A percentile compares a stretch with the other conserved stretches of the same genome.
Evolutionary conservation across 1,140 invertebrate genomes (phyloP).

Genomic region (Lutraria rhynchaena): DNA sequence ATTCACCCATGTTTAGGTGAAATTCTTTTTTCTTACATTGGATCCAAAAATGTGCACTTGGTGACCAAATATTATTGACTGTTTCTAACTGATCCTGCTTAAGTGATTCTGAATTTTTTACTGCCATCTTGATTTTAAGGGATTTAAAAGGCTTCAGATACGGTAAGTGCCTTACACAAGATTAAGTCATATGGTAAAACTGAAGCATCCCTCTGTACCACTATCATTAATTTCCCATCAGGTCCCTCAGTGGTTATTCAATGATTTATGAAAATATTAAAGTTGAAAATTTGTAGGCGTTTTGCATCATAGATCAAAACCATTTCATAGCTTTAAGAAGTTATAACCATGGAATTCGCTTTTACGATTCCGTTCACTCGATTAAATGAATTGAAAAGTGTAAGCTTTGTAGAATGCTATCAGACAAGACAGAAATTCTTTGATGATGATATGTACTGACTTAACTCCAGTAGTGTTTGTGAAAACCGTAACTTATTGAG

Average conservation of each 20-base stretch:
- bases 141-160: no score
- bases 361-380: constrained; percentile 51
- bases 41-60: no score
- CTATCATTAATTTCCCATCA: constrained; percentile 45
- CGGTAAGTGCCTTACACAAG: no score
- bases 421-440: constrained; percentile 1
- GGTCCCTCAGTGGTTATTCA: constrained; percentile 25
- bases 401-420: constrained; percentile 29
- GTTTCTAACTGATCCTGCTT: no score
- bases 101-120: no score
- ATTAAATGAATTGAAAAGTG: constrained; percentile 45
- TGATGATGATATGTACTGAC: constrained; percentile 34
- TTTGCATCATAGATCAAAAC: constrained; percentile 51
- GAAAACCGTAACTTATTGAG: no score
- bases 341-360: constrained; percentile 7
- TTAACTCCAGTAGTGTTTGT: constrained; percentile 5
- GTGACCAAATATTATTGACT: no score
- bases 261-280: constrained; percentile 49
- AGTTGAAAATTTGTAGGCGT: constrained; percentile 38
- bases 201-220: no score
- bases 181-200: no score
- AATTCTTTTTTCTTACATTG: no score
- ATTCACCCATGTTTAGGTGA: no score
- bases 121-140: no score
- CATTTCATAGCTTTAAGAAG: constrained; percentile 6